Base-by-base conservation (phyloP, 2,797 vertebrate genomes). In the Lateolabrax maculatus region DNA sequence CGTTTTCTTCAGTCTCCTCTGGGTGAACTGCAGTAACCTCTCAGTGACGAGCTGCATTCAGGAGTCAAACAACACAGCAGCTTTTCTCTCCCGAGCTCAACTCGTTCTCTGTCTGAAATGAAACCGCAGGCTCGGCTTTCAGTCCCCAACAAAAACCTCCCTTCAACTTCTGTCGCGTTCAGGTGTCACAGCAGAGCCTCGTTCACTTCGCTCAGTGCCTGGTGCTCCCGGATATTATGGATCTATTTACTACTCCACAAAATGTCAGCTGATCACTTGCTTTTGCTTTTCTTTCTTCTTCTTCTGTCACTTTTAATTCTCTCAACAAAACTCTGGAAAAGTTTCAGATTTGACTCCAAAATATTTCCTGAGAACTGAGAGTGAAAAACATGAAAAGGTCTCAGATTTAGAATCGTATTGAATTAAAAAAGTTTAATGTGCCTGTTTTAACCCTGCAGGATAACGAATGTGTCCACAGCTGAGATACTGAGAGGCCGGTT, bases 1-100 rank as follows among this genome's bases (percentile, higher is more conserved):
- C 15, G 72, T 74, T 55, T 74, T 56, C 15, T 46, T 11, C 51
- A 21, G 61, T 0, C 3, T 34, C 13, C 10, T 46, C 10, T n/a
- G 19, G 0, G 4, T 55, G 75, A 74, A 44, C 80, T 58, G 52
- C 64, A 77, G 74, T 76, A 69, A 81, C 79, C 68, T 44, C 70
- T 41, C 12, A 9, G 43, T 34, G 72, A 29, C 16, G 5, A 15
- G 67, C 41, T 10, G 49, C 58, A 41, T 56, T 80, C 58, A 73
- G 46, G 15, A 51, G 8, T 57, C 69, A 53, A 39, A 48, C 70
- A 67, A 64, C 55, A 27, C 23, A 71, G 41, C 64, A n/a, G 71
- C 79, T 65, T 65, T 46, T 65, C 60, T 63, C 29, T 53, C 27
- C 57, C 0, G 19, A 61, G 31, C 29, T 60, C 2, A 18, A 25